phyloP scores from a whole-genome alignment of 2,797 vertebrate species.

The Xerus rutilus region DNA sequence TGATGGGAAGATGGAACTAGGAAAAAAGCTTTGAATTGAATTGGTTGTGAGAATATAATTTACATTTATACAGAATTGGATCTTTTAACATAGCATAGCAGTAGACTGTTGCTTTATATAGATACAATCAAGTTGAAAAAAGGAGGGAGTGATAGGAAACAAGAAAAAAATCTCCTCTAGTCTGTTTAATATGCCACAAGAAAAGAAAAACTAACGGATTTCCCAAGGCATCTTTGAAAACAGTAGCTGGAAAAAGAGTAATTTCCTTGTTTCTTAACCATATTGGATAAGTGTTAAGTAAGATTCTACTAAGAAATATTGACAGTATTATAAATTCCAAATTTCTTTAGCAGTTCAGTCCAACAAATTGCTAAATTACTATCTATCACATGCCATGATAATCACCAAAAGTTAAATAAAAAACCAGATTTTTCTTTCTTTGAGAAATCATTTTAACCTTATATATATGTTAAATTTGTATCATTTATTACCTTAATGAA shows the following conservation, averaged over 20 bases:
- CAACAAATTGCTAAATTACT: slow-evolving; percentile 18
- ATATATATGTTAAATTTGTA: background rate
- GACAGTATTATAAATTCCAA: background rate
- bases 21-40: background rate
- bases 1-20: background rate
- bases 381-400: background rate
- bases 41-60: background rate
- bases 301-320: slow-evolving; percentile 1
- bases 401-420: slow-evolving; percentile 13
- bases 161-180: background rate
- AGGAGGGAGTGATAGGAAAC: background rate
- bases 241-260: background rate
- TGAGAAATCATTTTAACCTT: background rate
- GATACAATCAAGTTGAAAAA: background rate
- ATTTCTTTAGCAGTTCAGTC: background rate
- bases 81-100: background rate
- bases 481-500: background rate
- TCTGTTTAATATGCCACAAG: background rate
- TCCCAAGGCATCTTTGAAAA: background rate
- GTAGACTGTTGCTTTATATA: background rate
- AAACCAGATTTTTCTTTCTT: slow-evolving; percentile 9
- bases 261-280: background rate
- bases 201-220: background rate
- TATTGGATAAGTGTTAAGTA: slow-evolving; percentile 35
- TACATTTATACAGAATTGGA: background rate